Evolutionary conservation across 2,113 vertebrate species (phyloP), one percentile per base, ranked within the genome.

Genomic region (Brachionichthys hirsutus): DNA sequence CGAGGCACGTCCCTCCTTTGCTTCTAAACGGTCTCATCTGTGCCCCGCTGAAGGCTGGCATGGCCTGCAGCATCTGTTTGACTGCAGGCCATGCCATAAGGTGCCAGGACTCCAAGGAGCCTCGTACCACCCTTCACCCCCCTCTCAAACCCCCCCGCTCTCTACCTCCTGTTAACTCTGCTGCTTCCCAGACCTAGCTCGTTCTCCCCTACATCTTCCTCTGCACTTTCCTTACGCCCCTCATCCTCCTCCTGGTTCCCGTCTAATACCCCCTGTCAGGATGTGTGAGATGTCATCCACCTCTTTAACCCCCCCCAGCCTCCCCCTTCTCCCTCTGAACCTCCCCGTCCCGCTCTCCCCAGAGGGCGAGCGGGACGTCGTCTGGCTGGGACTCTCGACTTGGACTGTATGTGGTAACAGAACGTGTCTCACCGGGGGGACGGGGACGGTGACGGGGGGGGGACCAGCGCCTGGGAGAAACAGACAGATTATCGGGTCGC

Each of bases 81-180:
- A 87, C 89, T 88, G 85, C 84, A 87, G 88, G 88, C 88, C 85
- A 87, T 88, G 87, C 87, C 87, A 89, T 87, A 87, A 92, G 89
- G 87, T 86, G 80, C 75, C 73, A 74, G 84, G 82, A 78, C 87
- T 88, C 86, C 75, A 74, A 87, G 86, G 85, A 89, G 77, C 85
- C 85, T 81, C 64, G 58, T 48, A 90, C 90, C 89, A 92, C 92
- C 92, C 93, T 86, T 91, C 91, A 90, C 87, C 87, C 82, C 81
- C 24, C n/a, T 30, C 62, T 75, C 68, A 30, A 30, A 70, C 46
- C 9, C 17, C 46, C 18, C 46, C 20, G 11, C 46, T 8, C 46
- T 8, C 46, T 42, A 12, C 46, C 16, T 18, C 62, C 69, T 43
- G 51, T 20, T 53, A 69, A 77, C 59, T 75, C 30, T 45, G 16